These are phyloP conservation scores for Pocota personata DNA, from an alignment of 2,888 invertebrate species.

Conservation along the genomic window DNA sequence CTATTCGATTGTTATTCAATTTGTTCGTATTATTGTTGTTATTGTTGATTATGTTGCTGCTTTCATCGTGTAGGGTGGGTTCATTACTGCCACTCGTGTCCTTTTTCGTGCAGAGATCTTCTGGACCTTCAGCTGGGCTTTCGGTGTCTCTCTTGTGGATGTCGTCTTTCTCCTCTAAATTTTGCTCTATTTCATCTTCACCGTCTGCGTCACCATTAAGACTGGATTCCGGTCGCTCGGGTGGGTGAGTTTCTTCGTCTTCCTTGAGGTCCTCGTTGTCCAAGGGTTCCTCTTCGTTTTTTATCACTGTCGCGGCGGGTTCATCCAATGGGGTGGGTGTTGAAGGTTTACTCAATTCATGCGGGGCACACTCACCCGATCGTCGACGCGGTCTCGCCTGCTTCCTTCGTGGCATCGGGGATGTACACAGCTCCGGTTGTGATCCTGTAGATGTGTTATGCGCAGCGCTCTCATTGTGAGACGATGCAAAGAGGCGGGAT, in stretches of 20 bases:
- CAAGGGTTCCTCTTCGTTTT: conserved; percentile 83
- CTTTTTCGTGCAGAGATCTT: conserved; percentile 82
- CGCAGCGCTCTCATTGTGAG: conserved; percentile 82
- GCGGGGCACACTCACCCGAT: conserved; percentile 89
- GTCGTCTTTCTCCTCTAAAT: conserved; percentile 76
- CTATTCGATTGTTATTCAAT: conserved; percentile 82
- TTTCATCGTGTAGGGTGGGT: conserved; percentile 74
- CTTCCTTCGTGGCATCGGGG: conserved; percentile 92
- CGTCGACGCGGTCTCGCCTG: conserved; percentile 93
- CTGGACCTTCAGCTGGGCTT: conserved; percentile 80
- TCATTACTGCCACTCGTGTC: conserved; percentile 74
- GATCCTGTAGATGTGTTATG: conserved; percentile 77
- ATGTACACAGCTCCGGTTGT: conserved; percentile 85
- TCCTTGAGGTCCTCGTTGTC: conserved; percentile 84
- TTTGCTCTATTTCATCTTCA: conserved; percentile 73
- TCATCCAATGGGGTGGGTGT: conserved; percentile 72
- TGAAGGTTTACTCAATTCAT: conserved; percentile 84
- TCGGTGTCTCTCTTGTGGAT: conserved; percentile 73
- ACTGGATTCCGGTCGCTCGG: conserved; percentile 56
- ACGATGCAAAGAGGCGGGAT: conserved; percentile 81
- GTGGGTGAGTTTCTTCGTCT: conserved; percentile 77
- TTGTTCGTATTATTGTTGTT: conserved; percentile 80
- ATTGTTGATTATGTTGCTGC: conserved; percentile 77
- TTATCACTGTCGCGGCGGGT: conserved; percentile 78
- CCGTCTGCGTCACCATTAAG: conserved; percentile 56